phyloP scores from a whole-genome alignment of 2,888 invertebrate species.

The Pinctada fucata region DNA sequence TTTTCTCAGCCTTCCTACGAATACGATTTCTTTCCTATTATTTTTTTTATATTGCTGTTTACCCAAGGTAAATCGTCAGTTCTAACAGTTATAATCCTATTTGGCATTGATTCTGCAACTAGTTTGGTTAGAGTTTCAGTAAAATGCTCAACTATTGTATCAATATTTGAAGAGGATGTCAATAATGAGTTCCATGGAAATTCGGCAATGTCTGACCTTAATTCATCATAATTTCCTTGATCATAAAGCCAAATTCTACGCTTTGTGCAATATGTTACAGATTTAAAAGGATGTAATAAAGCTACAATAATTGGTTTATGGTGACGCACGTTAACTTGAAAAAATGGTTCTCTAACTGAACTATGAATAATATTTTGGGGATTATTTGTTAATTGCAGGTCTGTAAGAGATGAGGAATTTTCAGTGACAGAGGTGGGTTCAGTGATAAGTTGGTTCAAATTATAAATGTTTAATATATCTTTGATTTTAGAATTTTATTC shows the following conservation, averaged over 20 bases:
- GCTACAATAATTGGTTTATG: neutral
- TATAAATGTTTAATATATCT: neutral
- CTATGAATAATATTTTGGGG: neutral
- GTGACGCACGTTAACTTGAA: neutral
- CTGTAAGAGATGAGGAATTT: neutral
- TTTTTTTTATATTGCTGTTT: neutral
- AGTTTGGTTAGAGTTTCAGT: neutral
- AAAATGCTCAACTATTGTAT: neutral
- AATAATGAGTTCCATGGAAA: no score
- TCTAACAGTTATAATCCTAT: slow-evolving; percentile 6
- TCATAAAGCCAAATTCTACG: no score
- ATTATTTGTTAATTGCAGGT: neutral
- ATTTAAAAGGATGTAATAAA: neutral
- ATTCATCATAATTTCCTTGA: no score
- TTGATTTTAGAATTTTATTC: neutral
- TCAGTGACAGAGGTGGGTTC: neutral
- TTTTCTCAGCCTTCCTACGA: neutral
- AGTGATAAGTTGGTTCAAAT: slow-evolving; percentile 2
- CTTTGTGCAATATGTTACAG: neutral
- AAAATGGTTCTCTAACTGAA: neutral
- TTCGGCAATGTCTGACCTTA: no score
- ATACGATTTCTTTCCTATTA: neutral
- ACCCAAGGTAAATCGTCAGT: slow-evolving; percentile 1
- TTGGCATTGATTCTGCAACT: neutral
- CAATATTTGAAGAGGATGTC: no score